Evolutionary conservation across 2,888 invertebrate genomes (phyloP).

Genomic region (Lasioglossum oenotherae): DNA sequence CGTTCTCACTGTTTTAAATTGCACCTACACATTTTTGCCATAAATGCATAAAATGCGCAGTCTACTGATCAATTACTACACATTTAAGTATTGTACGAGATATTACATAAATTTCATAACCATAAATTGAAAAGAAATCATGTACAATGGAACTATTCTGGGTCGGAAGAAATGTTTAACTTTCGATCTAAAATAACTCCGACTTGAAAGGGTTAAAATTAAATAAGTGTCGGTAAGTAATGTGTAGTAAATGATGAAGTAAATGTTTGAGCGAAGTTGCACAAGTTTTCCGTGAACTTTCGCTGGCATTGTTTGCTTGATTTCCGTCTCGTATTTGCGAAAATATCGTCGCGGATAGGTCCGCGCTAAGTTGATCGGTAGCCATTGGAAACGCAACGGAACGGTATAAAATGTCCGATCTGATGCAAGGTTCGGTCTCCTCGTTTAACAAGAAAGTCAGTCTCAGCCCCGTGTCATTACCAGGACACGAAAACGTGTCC

Average conservation of each 20-base stretch:
- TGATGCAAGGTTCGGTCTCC: conserved; percentile 30
- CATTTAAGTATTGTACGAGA: no score
- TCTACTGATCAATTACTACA: no score
- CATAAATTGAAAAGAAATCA: no score
- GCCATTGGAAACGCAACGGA: not conserved
- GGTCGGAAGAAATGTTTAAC: no score
- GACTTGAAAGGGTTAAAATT: no score
- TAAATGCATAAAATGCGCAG: no score
- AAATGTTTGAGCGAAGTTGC: not conserved
- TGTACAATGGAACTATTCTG: no score
- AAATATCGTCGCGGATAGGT: not conserved
- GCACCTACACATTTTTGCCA: no score
- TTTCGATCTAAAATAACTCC: no score
- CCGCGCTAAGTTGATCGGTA: conserved; percentile 1
- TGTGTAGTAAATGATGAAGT: not conserved
- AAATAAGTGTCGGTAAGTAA: no score
- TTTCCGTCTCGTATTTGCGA: not conserved
- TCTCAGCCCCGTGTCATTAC: conserved; percentile 47
- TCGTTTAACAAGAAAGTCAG: conserved; percentile 51
- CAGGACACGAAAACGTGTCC: conserved; percentile 49
- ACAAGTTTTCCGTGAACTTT: not conserved
- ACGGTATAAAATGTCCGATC: conserved; percentile 18
- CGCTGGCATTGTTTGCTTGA: not conserved
- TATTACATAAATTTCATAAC: no score
- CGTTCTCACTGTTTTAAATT: no score